Evolutionary conservation across 2,113 vertebrate species (phyloP).

Genomic region (Zingel zingel): DNA sequence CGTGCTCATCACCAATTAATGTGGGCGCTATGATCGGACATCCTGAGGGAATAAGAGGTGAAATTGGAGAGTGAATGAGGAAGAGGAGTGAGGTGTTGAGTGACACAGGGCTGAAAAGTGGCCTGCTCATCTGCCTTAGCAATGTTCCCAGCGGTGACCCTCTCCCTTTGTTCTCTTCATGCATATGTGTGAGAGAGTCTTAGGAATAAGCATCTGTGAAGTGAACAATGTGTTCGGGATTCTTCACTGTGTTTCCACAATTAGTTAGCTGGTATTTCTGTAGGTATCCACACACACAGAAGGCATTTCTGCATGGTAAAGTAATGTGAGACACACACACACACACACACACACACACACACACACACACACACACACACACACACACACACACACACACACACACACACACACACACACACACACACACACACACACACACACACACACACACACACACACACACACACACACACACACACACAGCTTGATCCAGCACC

Average conservation of each 20-base stretch:
- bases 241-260: slow-evolving; percentile 29
- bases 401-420: slow-evolving; percentile 14
- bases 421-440: slow-evolving; percentile 7
- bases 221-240: slow-evolving; percentile 24
- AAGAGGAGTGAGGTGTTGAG: slow-evolving; percentile 61
- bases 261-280: background rate
- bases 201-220: slow-evolving; percentile 24
- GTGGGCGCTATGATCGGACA: slow-evolving; percentile 58
- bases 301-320: too few relatives aligned
- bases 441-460: slow-evolving; percentile 20
- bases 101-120: slow-evolving; percentile 63
- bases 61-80: slow-evolving; percentile 42
- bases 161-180: slow-evolving; percentile 51
- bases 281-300: background rate
- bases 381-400: slow-evolving; percentile 15
- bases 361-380: slow-evolving; percentile 16
- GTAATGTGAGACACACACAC: background rate
- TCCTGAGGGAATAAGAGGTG: slow-evolving; percentile 59
- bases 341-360: slow-evolving; percentile 15
- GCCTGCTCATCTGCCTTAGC: slow-evolving; percentile 60
- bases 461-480: slow-evolving; percentile 13
- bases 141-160: slow-evolving; percentile 48
- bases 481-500: slow-evolving; percentile 46
- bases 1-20: slow-evolving; percentile 71
- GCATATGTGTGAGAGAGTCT: slow-evolving; percentile 16